These are phyloP conservation scores for Ypsolopha scabrella DNA, from an alignment of 2,888 invertebrate genomes.

Conservation along the genomic window DNA sequence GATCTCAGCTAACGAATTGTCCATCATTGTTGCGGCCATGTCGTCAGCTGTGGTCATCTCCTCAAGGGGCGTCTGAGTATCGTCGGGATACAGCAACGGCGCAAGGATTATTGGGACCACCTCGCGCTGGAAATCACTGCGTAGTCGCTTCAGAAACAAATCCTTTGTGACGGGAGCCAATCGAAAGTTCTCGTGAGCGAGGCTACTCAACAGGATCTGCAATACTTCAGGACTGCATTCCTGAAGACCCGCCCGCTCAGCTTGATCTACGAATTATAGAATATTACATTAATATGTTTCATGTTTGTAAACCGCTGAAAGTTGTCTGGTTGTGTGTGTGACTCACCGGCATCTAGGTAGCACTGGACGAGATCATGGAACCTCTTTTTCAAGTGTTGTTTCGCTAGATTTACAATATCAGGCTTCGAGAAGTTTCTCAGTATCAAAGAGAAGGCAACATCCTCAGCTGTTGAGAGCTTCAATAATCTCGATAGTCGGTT, in stretches of 20 bases:
- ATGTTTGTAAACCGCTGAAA: neutral
- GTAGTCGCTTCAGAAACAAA: constrained; percentile 83
- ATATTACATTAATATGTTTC: constrained; percentile 4
- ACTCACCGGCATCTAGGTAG: constrained; percentile 83
- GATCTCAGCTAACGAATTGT: constrained; percentile 86
- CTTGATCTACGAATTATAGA: constrained; percentile 54
- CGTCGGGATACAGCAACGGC: constrained; percentile 87
- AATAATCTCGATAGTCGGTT: constrained; percentile 87
- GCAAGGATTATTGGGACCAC: constrained; percentile 91
- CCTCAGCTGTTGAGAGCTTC: constrained; percentile 89
- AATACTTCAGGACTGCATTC: constrained; percentile 92
- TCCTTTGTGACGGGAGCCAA: constrained; percentile 81
- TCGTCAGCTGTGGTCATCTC: constrained; percentile 74
- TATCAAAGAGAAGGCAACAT: constrained; percentile 90
- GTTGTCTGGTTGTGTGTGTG: neutral
- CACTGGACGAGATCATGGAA: constrained; percentile 88
- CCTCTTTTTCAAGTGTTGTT: constrained; percentile 83
- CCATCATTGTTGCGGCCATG: constrained; percentile 74
- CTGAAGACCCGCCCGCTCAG: constrained; percentile 86
- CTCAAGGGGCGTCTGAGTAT: constrained; percentile 74
- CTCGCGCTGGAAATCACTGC: constrained; percentile 89
- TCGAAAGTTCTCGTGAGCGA: constrained; percentile 73
- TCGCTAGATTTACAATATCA: constrained; percentile 80
- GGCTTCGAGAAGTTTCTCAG: constrained; percentile 82
- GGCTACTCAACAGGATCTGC: constrained; percentile 80